Base-by-base conservation (phyloP, 1,140 invertebrate species). In the Pseudomyrmex flavicornis region DNA sequence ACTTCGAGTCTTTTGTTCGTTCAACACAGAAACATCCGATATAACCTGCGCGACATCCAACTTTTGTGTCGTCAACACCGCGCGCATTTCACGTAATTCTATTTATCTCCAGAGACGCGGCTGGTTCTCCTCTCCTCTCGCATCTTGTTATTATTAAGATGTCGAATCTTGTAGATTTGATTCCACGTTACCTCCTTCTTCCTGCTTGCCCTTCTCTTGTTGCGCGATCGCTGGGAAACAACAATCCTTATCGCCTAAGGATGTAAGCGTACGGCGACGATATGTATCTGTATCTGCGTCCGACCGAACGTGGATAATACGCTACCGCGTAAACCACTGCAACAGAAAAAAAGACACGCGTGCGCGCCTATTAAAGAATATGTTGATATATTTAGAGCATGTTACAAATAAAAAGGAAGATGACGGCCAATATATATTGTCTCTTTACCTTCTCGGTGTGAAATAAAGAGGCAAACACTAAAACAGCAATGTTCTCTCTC, bases 251-350 rank as follows among this genome's bases (percentile, higher is more conserved):
- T 72, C 76, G 76, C 20, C 66, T 61, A 10, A 35, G 70, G 69
- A 59, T 61, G 12, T 12, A 44, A 26, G 35, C 35, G 48, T 80
- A 20, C 12, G 12, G 20, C 44, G 12, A 35, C 35, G 35, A 35
- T 35, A 5, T 35, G 35, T 35, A 50, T 50, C 46, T 70, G 65
- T 79, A 70, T 15, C 46, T 61, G 76, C 72, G 72, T 59, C 35
- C 61, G 54, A 15, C n/a, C 22, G 76, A 56, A 59, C 58, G 54
- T 50, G 76, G 76, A 72, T 80, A 80, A 20, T 70, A 80, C n/a
- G 76, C 54, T 20, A 80, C n/a, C 22, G 76, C 54, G 4, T 80
- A 72, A 44, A 80, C 20, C n/a, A 70, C 76, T 80, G 76, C 7
- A 80, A 80, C 76, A 80, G 26, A 26, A 80, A 70, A 70, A 15